Conservation (phyloP, 2,888 invertebrate genomes). For the Nomada fucata region DNA sequence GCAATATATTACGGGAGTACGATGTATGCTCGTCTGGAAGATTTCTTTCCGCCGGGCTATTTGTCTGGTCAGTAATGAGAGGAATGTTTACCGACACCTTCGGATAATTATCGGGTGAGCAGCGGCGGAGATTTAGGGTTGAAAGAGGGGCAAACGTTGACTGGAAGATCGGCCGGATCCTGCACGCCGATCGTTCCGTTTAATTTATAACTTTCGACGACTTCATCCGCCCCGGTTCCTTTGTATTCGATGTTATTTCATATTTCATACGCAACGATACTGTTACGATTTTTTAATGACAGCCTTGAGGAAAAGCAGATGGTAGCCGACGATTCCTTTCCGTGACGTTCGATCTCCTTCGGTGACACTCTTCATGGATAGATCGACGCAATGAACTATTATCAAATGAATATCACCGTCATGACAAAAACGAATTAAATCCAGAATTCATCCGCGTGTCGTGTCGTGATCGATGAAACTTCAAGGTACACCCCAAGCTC, state of each 20-base stretch:
- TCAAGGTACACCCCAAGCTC: neutral
- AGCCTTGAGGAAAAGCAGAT: neutral
- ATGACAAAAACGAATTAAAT: too few relatives aligned
- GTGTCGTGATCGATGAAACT: too few relatives aligned
- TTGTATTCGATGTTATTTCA: neutral
- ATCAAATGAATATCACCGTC: too few relatives aligned
- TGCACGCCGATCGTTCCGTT: neutral
- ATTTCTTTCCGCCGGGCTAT: slow-evolving; percentile 1
- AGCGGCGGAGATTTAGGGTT: slow-evolving; percentile 35
- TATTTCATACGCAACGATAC: neutral
- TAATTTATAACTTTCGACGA: slow-evolving; percentile 47
- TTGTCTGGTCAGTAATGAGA: slow-evolving; percentile 48
- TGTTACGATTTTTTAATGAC: slow-evolving; percentile 8
- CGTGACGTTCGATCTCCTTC: neutral
- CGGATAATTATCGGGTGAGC: slow-evolving; percentile 51
- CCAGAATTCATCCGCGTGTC: too few relatives aligned
- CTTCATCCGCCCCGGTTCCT: slow-evolving; percentile 16
- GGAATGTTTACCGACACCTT: slow-evolving; percentile 63
- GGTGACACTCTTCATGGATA: too few relatives aligned
- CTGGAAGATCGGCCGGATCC: neutral
- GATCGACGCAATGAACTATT: too few relatives aligned
- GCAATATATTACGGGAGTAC: slow-evolving; percentile 41
- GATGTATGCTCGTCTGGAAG: slow-evolving; percentile 14
- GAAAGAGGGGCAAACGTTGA: neutral
- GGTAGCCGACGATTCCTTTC: neutral